Evolutionary conservation across 2,113 vertebrate genomes (phyloP), one percentile per base, ranked within the genome.

Genomic region (Plotosus lineatus): DNA sequence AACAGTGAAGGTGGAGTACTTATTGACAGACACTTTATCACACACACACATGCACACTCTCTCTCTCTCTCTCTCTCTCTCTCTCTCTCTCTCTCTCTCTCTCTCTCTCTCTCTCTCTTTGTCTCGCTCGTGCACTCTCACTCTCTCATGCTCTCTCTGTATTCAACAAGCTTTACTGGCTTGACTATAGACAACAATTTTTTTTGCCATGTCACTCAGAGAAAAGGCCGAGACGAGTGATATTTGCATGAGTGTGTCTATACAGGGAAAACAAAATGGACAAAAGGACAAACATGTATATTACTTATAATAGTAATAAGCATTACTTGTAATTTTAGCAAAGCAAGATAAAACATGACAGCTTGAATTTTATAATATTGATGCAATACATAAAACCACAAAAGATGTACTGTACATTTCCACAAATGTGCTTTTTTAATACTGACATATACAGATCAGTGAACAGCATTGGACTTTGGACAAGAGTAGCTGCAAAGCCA

Each of bases 1-100:
- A 46, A 82, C 44, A 19, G 81, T 75, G 80, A 73, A 28, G 44
- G 28, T 33, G 79, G 40, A 33, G 38, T 31, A 17, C 10, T 58
- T 69, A 82, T 36, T 58, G 75, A 55, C 71, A 38, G 68, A 74
- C 28, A 77, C 71, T 23, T 71, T 50, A 71, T 85, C 60, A 79
- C 33, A 36, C 72, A 60, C 73, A 75, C 23, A 68, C 58, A 50
- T 58, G 38, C 8, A 31, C 68, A 44, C 38, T 4, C 50, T 21
- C n/a, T 51, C 68, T 72, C 42, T 44, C 11, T 71, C 28, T 12
- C 17, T 72, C 17, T 72, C 46, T 6, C 7, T 33, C 46, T 21
- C 3, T 50, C 69, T 15, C 11, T 68, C 65, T 26, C 12, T 19
- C 19, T n/a, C 73, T 56, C 33, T n/a, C 46, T 11, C 23, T 48